phyloP scores from a whole-genome alignment of 2,888 invertebrate genomes.

The Venusia cambrica region DNA sequence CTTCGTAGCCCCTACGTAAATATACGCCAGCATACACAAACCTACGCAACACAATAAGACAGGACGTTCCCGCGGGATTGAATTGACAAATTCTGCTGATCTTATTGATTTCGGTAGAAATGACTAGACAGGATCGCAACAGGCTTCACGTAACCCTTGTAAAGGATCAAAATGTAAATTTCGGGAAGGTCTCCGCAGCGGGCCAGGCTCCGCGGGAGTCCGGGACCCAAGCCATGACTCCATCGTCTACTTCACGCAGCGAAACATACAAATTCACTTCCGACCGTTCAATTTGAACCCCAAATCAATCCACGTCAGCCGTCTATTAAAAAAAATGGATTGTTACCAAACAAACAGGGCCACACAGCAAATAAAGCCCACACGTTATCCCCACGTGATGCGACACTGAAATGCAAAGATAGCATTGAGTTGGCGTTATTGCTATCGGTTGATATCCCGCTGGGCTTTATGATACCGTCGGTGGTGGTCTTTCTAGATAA shows the following conservation, averaged over 20 bases:
- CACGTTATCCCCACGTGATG: constrained; percentile 32
- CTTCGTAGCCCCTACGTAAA: constrained; percentile 29
- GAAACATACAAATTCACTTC: constrained; percentile 76
- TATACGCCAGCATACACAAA: constrained; percentile 47
- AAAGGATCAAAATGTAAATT: constrained; percentile 67
- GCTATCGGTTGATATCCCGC: constrained; percentile 34
- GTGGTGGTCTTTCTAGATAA: constrained; percentile 36
- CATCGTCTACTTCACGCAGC: constrained; percentile 71
- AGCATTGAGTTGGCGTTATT: constrained; percentile 31
- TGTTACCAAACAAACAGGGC: constrained; percentile 48
- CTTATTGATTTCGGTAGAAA: constrained; percentile 51
- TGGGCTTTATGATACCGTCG: constrained; percentile 32
- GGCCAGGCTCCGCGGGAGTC: constrained; percentile 57
- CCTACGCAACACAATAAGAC: constrained; percentile 38
- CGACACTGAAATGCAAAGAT: constrained; percentile 37
- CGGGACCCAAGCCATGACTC: constrained; percentile 51
- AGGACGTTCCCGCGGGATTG: constrained; percentile 39
- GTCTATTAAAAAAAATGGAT: constrained; percentile 40
- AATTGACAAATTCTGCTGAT: constrained; percentile 50
- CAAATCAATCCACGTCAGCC: constrained; percentile 64
- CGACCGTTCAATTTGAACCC: constrained; percentile 54
- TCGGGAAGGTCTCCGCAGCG: constrained; percentile 51
- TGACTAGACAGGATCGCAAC: constrained; percentile 49
- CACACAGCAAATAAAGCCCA: constrained; percentile 49
- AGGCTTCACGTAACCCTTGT: constrained; percentile 47